Evolutionary conservation across 2,113 vertebrate species (phyloP), one percentile per base, ranked within the genome.

Genomic region (Theropithecus gelada): DNA sequence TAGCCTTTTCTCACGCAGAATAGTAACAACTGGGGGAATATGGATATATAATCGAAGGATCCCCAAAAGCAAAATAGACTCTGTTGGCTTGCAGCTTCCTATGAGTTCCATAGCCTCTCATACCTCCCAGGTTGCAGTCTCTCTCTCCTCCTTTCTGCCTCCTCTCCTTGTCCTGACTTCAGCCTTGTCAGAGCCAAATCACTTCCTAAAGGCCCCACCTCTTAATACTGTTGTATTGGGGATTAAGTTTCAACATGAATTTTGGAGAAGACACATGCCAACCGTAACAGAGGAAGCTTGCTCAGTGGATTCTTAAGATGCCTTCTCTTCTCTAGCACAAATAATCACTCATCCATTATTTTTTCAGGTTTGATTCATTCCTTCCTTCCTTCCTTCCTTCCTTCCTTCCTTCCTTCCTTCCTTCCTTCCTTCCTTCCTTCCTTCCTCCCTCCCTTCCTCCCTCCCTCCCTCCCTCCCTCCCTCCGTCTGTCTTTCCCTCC

Each of bases 301-400:
- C 43, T 83, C 59, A 23, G 59, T 40, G 75, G 85, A 68, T 85
- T 93, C 68, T 48, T 87, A 87, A 73, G 72, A 64, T 66, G 52
- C n/a, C 55, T 64, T 89, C 79, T 78, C 72, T 81, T 89, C 79
- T 78, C 14, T 70, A 68, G 22, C 45, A 68, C 48, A 76, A 85
- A 23, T 70, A 20, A 64, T 85, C 52, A 16, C 48, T 32, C 9
- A 23, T 81, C 78, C 68, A 20, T 40, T 6, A 2, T 27, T n/a
- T 82, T 89, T 80, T 80, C 22, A 81, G 27, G 61, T 30, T 30
- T 64, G 27, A 13, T 64, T 14, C 30, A 5, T 64, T 3, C 61
- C 61, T 13, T 2, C 13, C 8, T 23, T 0, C 8, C 2, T 25
- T 0, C 2, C 8, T 23, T 0, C 23, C 22, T 9, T 0, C 3